These are phyloP conservation scores for Siniperca scherzeri DNA, from an alignment of 2,797 vertebrate genomes.

Conservation along the genomic window DNA sequence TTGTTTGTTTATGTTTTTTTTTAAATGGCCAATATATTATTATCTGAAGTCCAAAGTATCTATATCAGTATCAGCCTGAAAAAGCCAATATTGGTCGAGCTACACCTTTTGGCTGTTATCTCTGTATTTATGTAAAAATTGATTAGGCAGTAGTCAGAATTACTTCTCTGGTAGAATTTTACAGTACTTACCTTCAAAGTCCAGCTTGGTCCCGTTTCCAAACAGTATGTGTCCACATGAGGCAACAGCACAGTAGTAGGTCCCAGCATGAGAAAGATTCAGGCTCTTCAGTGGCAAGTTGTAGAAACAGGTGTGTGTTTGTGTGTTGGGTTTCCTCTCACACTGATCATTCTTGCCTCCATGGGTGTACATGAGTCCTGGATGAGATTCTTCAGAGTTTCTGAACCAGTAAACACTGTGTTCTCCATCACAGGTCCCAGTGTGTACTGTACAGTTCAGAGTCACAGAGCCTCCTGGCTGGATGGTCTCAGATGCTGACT, in stretches of 20 bases:
- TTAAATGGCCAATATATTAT: too few species aligned
- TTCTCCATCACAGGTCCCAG: conserved; percentile 52
- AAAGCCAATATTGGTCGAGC: neutral
- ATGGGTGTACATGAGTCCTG: conserved; percentile 59
- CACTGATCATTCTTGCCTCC: conserved; percentile 49
- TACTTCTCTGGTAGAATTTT: neutral
- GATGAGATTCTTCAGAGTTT: conserved; percentile 35
- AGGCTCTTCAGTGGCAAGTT: conserved; percentile 37
- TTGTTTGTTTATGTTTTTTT: neutral
- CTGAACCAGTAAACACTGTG: conserved; percentile 67
- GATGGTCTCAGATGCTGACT: conserved; percentile 17
- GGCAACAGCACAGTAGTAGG: conserved; percentile 69
- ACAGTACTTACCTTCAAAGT: conserved; percentile 13
- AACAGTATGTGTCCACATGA: conserved; percentile 69
- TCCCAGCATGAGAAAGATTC: conserved; percentile 38
- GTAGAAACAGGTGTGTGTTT: conserved; percentile 60
- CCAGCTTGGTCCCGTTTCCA: conserved; percentile 37
- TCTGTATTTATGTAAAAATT: neutral
- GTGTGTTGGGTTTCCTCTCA: conserved; percentile 17
- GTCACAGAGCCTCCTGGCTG: conserved; percentile 44
- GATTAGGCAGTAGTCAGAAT: too few species aligned
- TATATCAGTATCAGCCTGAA: neutral
- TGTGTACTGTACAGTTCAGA: conserved; percentile 57
- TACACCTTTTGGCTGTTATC: neutral
- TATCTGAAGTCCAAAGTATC: too few species aligned